Conservation (phyloP, 2,888 invertebrate genomes). For the Erannis defoliaria region DNA sequence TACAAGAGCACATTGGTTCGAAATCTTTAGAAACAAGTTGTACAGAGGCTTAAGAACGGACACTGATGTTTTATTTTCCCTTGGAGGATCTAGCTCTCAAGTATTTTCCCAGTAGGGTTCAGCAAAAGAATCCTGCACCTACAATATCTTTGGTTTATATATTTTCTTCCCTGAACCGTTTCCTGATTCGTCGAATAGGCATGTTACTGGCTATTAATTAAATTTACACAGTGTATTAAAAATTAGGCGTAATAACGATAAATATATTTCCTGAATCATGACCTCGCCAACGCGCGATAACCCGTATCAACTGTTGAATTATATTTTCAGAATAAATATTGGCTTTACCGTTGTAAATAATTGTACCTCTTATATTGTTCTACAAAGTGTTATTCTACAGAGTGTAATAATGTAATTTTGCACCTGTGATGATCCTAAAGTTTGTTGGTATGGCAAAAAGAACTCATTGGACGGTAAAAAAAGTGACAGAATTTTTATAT, state of each 20-base stretch:
- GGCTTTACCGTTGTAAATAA: constrained; percentile 5
- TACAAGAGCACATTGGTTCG: no score
- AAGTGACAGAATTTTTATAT: no score
- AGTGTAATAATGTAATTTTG: background rate
- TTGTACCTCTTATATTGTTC: background rate
- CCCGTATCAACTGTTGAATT: constrained; percentile 39
- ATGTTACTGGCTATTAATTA: constrained; percentile 2
- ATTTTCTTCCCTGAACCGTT: background rate
- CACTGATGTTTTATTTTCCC: no score
- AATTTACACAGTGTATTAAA: constrained; percentile 20
- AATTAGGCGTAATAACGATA: constrained; percentile 52
- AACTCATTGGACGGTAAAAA: no score
- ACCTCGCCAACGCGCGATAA: constrained; percentile 58
- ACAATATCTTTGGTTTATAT: background rate
- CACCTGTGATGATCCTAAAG: constrained; percentile 1
- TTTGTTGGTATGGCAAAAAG: background rate
- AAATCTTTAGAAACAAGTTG: no score
- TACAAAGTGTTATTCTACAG: background rate
- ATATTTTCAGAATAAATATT: constrained; percentile 25
- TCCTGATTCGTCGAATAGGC: background rate
- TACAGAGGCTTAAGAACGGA: no score
- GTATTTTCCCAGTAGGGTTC: no score
- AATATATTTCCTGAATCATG: constrained; percentile 56
- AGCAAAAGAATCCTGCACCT: background rate
- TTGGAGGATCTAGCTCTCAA: no score